phyloP scores from a whole-genome alignment of 2,888 invertebrate genomes.

The Amphipoea oculea region DNA sequence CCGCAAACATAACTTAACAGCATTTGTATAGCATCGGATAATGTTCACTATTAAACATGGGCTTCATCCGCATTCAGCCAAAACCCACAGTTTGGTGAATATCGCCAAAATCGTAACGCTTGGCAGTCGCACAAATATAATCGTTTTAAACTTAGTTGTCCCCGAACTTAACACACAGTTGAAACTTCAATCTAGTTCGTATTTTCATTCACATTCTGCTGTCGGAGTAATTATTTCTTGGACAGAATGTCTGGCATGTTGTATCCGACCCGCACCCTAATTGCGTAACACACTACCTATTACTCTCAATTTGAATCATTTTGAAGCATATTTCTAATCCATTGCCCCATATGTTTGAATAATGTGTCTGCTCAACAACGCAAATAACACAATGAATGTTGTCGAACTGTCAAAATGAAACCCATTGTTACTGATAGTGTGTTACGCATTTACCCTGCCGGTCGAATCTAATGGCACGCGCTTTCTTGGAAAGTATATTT shows the following conservation, averaged over 20 bases:
- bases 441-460: background rate
- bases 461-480: conserved; percentile 25
- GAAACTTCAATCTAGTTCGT: conserved; percentile 41
- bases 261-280: conserved; percentile 4
- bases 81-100: conserved; percentile 24
- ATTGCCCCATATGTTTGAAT: too few relatives aligned
- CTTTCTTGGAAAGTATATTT: conserved; percentile 28
- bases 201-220: conserved; percentile 44
- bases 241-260: conserved; percentile 36
- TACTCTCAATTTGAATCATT: too few relatives aligned
- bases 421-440: too few relatives aligned
- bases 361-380: too few relatives aligned
- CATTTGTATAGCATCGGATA: conserved; percentile 24
- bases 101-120: conserved; percentile 40
- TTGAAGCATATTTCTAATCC: too few relatives aligned
- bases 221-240: conserved; percentile 49
- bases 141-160: conserved; percentile 45
- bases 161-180: conserved; percentile 41
- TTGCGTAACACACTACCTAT: too few relatives aligned
- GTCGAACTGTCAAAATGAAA: too few relatives aligned
- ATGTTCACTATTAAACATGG: conserved; percentile 24
- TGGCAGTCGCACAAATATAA: conserved; percentile 46
- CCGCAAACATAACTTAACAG: conserved; percentile 20
- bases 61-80: conserved; percentile 18
- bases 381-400: too few relatives aligned